phyloP scores from a whole-genome alignment of 2,888 invertebrate species.

The Caenorhabditis afra region DNA sequence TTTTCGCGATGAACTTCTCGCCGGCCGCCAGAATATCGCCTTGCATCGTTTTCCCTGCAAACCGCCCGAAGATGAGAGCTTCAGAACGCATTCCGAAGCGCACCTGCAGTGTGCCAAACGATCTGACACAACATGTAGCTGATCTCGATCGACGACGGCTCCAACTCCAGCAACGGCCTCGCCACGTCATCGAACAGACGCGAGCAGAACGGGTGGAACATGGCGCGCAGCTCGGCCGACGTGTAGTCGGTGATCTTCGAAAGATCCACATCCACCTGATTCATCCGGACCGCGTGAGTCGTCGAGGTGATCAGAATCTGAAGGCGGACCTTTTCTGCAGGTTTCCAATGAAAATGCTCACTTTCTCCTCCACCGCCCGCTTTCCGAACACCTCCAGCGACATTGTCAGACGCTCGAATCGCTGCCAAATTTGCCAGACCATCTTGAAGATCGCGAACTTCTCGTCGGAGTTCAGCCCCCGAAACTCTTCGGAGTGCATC shows the following conservation, averaged over 20 bases:
- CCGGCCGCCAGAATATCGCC: conserved; percentile 44
- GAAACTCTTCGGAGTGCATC: conserved; percentile 64
- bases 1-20: conserved; percentile 50
- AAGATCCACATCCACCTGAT: conserved; percentile 56
- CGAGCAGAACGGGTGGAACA: conserved; percentile 56
- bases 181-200: conserved; percentile 58
- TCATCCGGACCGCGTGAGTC: conserved; percentile 42
- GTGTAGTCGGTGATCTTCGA: conserved; percentile 53
- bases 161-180: conserved; percentile 53
- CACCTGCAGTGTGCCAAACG: conserved; percentile 62
- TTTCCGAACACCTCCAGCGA: conserved; percentile 58
- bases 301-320: conserved; percentile 38
- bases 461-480: conserved; percentile 53
- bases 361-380: conserved; percentile 42
- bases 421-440: conserved; percentile 55
- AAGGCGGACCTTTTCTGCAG: conserved; percentile 1
- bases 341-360: neutral
- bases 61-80: no score
- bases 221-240: conserved; percentile 31
- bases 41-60: conserved; percentile 49
- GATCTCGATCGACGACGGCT: conserved; percentile 55
- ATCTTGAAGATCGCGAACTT: conserved; percentile 62
- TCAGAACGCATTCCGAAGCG: no score
- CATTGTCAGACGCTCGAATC: conserved; percentile 59
- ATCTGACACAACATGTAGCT: conserved; percentile 66